A percentile compares a stretch with the other conserved stretches of the same genome.
phyloP scores from a whole-genome alignment of 2,113 vertebrate genomes.

The Morone saxatilis region DNA sequence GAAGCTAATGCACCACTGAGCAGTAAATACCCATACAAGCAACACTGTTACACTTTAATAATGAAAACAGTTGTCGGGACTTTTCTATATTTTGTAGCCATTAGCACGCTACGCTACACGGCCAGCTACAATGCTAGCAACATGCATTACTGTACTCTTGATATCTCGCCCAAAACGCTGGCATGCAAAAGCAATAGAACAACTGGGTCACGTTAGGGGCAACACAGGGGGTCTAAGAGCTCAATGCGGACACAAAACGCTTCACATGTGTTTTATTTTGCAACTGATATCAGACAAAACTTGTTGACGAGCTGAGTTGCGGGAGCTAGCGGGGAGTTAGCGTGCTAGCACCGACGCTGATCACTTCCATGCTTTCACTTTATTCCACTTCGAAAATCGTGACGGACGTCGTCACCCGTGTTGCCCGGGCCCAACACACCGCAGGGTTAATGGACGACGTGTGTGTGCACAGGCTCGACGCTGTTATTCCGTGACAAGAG shows the following conservation, averaged over 20 bases:
- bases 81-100: conserved; percentile 6
- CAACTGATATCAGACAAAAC: conserved; percentile 23
- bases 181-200: not conserved
- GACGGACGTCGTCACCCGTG: not conserved
- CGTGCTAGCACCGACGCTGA: conserved; percentile 49
- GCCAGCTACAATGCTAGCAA: conserved; percentile 54
- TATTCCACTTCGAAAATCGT: not conserved
- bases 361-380: conserved; percentile 16
- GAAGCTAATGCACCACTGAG: too few species aligned
- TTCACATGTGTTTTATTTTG: not conserved
- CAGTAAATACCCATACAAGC: not conserved
- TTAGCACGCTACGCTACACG: conserved; percentile 63
- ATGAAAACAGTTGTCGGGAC: not conserved
- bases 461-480: not conserved
- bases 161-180: not conserved
- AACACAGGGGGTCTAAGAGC: too few species aligned
- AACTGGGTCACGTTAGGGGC: not conserved
- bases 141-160: conserved; percentile 2
- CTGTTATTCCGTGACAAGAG: not conserved
- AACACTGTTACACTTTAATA: not conserved
- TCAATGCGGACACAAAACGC: fast-evolving
- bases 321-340: conserved; percentile 26
- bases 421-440: not conserved
- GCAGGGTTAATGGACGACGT: too few species aligned
- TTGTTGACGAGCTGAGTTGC: conserved; percentile 60